These are phyloP conservation scores for Lepus europaeus DNA, from an alignment of 2,113 vertebrate species.

Conservation along the genomic window DNA sequence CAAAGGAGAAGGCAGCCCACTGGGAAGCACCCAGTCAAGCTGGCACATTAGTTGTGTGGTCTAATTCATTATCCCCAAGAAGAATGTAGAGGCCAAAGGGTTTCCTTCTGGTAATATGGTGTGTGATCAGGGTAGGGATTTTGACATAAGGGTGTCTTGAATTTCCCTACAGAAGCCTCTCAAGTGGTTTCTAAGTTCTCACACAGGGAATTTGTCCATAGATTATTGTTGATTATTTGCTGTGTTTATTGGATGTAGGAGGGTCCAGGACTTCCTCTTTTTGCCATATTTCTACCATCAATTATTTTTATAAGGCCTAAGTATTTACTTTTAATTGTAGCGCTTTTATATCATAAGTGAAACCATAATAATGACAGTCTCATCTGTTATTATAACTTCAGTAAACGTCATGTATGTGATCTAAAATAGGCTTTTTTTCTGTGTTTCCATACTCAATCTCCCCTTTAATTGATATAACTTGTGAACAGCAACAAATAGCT, in stretches of 20 bases:
- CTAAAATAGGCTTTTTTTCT: background rate
- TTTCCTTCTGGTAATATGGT: background rate
- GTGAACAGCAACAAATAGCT: background rate
- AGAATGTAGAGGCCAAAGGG: background rate
- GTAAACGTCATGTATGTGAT: constrained; percentile 1
- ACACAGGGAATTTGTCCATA: background rate
- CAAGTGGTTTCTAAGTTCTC: background rate
- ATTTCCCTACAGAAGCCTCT: background rate
- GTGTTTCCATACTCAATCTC: background rate
- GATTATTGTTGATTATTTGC: background rate
- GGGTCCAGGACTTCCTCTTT: background rate
- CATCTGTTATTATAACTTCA: background rate
- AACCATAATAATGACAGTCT: background rate
- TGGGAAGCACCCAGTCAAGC: background rate
- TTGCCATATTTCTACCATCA: background rate
- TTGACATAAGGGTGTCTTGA: background rate
- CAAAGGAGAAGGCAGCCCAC: background rate
- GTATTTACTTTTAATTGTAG: background rate
- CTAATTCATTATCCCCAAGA: background rate
- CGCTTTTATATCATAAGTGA: background rate
- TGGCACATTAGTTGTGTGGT: background rate
- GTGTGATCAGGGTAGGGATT: background rate
- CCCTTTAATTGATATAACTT: background rate
- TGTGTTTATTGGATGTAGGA: background rate
- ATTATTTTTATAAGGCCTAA: background rate